A percentile compares a stretch with the other conserved stretches of the same genome.
phyloP scores from a whole-genome alignment of 2,888 invertebrate genomes.

The Sacculina carcini region DNA sequence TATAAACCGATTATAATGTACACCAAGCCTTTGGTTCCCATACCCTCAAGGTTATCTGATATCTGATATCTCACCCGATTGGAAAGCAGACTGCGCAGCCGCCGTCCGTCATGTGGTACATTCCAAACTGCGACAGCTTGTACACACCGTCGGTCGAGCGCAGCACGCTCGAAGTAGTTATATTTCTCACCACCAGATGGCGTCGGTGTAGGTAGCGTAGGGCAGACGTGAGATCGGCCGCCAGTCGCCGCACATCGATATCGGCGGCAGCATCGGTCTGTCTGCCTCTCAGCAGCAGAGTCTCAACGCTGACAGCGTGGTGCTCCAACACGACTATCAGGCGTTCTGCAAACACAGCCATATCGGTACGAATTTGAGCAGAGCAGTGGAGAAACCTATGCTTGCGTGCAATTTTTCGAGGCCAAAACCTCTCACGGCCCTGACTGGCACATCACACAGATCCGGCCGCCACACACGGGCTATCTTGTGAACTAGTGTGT shows the following conservation, averaged over 20 bases:
- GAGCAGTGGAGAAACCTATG: too few species aligned
- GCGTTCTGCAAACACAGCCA: constrained; percentile 19
- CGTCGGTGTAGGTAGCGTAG: constrained; percentile 41
- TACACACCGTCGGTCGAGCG: constrained; percentile 41
- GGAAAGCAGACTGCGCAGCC: constrained; percentile 75
- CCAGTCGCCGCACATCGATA: constrained; percentile 8
- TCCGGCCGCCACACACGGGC: too few species aligned
- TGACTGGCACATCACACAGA: too few species aligned
- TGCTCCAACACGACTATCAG: constrained; percentile 22
- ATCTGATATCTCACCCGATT: constrained; percentile 20
- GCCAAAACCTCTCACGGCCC: too few species aligned
- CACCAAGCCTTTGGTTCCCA: too few species aligned
- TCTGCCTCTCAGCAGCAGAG: neutral
- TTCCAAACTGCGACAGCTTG: constrained; percentile 75
- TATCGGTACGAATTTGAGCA: too few species aligned
- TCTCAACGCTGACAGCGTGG: constrained; percentile 14
- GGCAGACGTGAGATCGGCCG: constrained; percentile 22
- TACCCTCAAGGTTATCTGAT: neutral
- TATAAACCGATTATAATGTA: too few species aligned
- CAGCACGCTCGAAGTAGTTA: constrained; percentile 57
- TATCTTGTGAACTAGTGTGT: too few species aligned
- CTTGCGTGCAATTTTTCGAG: too few species aligned
- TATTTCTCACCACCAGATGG: constrained; percentile 47
- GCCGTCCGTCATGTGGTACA: constrained; percentile 65
- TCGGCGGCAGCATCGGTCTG: constrained; percentile 12